Percentiles rank a stretch among this genome's conserved stretches.
phyloP scores from a whole-genome alignment of 2,797 vertebrate genomes.

The Esox masquinongy region DNA sequence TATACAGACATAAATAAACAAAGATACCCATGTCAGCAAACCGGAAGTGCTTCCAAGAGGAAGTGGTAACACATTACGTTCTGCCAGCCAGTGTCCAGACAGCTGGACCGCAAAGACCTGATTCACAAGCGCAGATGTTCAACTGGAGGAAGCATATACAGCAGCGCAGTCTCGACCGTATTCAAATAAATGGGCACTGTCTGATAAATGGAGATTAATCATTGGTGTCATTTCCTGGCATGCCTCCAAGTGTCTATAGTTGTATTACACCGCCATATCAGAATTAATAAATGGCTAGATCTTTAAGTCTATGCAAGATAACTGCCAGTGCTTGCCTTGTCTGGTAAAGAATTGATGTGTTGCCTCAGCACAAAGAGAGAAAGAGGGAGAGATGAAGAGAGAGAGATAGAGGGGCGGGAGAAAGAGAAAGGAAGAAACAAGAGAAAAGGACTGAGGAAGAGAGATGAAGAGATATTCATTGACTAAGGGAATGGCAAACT shows the following conservation, averaged over 20 bases:
- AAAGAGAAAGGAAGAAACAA: neutral
- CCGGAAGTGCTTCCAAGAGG: neutral
- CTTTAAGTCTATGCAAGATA: constrained; percentile 3
- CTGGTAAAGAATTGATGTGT: constrained; percentile 5
- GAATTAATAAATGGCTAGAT: neutral
- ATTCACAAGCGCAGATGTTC: constrained; percentile 9
- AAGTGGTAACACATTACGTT: neutral
- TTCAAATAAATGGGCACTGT: constrained; percentile 4
- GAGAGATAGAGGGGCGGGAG: neutral
- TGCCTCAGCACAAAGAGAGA: neutral
- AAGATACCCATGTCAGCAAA: neutral
- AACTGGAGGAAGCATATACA: neutral
- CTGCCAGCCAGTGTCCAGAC: neutral
- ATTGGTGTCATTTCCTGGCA: constrained; percentile 3
- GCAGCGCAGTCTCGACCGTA: neutral
- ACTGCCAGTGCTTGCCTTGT: neutral
- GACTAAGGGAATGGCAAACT: too few species aligned
- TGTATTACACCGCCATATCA: neutral
- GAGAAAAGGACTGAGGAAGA: neutral
- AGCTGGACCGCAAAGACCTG: neutral
- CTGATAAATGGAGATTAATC: neutral
- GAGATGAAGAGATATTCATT: too few species aligned
- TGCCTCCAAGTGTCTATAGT: constrained; percentile 2
- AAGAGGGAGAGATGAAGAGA: neutral
- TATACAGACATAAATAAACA: neutral